Evolutionary conservation across 1,140 invertebrate genomes (phyloP).

Genomic region (Drosophila watanabei): DNA sequence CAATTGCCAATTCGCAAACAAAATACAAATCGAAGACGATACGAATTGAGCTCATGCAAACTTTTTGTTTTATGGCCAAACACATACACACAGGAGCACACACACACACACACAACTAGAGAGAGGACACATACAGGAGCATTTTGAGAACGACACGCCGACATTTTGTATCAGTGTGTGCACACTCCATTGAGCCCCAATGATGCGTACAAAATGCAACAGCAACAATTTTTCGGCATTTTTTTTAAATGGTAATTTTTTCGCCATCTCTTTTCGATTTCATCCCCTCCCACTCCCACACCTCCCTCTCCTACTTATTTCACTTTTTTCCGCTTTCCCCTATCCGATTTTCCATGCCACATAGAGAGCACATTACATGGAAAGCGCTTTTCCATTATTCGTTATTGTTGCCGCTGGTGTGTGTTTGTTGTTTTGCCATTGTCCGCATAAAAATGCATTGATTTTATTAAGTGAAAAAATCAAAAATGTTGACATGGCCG

Average conservation of each 20-base stretch:
- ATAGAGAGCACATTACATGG: constrained; percentile 58
- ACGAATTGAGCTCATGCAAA: constrained; percentile 59
- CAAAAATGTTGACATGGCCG: constrained; percentile 75
- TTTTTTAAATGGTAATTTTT: constrained; percentile 82
- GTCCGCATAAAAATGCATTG: constrained; percentile 71
- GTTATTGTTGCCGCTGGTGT: constrained; percentile 8
- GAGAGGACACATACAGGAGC: constrained; percentile 17
- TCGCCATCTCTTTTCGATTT: constrained; percentile 27
- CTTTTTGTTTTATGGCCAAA: constrained; percentile 64
- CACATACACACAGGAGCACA: constrained; percentile 9
- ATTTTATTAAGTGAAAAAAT: constrained; percentile 79
- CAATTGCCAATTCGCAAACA: constrained; percentile 74
- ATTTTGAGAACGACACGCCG: constrained; percentile 48
- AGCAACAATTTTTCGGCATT: constrained; percentile 77
- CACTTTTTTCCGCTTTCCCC: neutral
- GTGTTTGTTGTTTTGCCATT: constrained; percentile 55
- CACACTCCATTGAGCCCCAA: constrained; percentile 82
- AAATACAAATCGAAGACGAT: constrained; percentile 60
- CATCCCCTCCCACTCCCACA: neutral
- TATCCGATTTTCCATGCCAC: constrained; percentile 37
- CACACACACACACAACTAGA: constrained; percentile 3
- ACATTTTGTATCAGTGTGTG: constrained; percentile 83
- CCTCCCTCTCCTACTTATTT: neutral
- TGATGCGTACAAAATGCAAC: constrained; percentile 84
- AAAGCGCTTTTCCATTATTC: constrained; percentile 50